Base-by-base conservation (phyloP, 2,113 vertebrate species). In the Micromys minutus region DNA sequence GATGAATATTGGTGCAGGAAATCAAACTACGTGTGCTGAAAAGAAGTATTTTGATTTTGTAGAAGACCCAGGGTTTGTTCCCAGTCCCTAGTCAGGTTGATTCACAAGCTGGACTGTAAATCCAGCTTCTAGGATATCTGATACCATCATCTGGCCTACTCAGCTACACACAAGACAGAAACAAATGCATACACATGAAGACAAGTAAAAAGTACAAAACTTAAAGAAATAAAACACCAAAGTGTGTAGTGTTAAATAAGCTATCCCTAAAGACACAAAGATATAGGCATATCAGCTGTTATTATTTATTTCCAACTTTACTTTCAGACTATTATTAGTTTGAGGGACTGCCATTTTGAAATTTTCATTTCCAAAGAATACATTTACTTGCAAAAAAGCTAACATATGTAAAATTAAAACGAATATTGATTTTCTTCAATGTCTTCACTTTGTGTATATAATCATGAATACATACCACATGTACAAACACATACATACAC, bases 361-460 rank as follows among this genome's bases (percentile, higher is more conserved):
- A 93, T 42, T 90, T 67, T 94, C 26, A 71, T 95, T 91, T 90
- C 72, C 11, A 50, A 92, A 75, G 34, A 91, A 81, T 15, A 57
- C 17, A 89, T 69, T 72, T 81, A 94, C 65, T 42, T 22, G 4
- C 63, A 89, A 84, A 77, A 79, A 96, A 91, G 86, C 72, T 45
- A 93, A 96, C 92, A 34, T 34, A 67, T 36, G 55, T 88, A 75
- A 47, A 42, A 90, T 22, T 75, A 72, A 92, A 95, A 91, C 72
- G 3, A 88, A 19, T 69, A 65, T 77, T 63, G 7, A n/a, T 42
- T 50, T 52, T 9, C 17, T 89, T 61, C 8, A 74, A 42, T 61
- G 3, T 59, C 47, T 94, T 90, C 63, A 7, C 16, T 83, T 61
- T 59, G 11, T 91, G 12, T 89, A 59, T n/a, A 81, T 81, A 80